Evolutionary conservation across 2,113 vertebrate species (phyloP).

Genomic region (Columba janthina): DNA sequence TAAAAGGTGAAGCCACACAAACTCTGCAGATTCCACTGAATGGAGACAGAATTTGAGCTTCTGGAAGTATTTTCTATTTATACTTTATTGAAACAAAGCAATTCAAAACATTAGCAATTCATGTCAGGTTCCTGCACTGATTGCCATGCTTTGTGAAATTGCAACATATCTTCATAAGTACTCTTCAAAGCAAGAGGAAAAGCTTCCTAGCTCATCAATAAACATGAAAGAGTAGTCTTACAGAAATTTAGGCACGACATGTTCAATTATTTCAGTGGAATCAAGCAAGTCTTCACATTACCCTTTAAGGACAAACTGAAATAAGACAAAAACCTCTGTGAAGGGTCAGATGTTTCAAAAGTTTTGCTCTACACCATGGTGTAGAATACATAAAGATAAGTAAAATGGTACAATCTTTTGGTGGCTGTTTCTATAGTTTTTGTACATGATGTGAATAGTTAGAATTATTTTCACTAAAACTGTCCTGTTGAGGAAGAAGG

Average conservation of each 20-base stretch:
- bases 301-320: neutral
- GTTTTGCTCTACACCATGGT: neutral
- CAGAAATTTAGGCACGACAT: neutral
- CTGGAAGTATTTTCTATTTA: neutral
- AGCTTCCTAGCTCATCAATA: slow-evolving; percentile 14
- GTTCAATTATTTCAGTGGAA: slow-evolving; percentile 8
- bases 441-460: neutral
- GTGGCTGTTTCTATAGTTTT: neutral
- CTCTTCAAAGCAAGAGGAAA: slow-evolving; percentile 43
- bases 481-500: neutral
- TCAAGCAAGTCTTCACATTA: neutral
- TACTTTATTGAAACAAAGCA: slow-evolving; percentile 15
- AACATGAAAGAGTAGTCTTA: neutral
- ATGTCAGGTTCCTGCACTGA: slow-evolving; percentile 10
- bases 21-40: neutral
- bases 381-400: neutral
- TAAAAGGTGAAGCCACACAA: neutral
- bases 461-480: neutral
- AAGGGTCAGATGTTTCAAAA: neutral
- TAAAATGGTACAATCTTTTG: neutral
- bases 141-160: slow-evolving; percentile 14
- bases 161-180: slow-evolving; percentile 19
- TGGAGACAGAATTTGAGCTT: neutral
- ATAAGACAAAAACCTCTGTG: neutral
- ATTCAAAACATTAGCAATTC: slow-evolving; percentile 25